Base-by-base conservation (phyloP, 2,113 vertebrate species). In the Centropus unirufus region DNA sequence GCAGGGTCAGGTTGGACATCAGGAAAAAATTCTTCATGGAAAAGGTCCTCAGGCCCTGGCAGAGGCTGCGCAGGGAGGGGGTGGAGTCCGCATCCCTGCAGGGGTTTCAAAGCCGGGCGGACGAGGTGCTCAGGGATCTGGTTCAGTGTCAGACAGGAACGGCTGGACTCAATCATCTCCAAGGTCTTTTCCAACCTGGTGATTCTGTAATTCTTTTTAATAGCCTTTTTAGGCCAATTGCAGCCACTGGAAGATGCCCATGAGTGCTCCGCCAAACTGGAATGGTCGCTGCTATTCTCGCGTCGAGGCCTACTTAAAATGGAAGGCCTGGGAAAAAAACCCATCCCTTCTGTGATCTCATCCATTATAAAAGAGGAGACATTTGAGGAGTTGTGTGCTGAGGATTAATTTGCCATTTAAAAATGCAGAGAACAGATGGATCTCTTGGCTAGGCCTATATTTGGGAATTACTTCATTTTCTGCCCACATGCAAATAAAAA, bases 371-470 rank as follows among this genome's bases (percentile, higher is more conserved):
- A 93, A 91, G 81, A 95, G 75, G 67, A 96, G 90, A 55, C 75
- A 93, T 94, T 75, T 92, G 91, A 95, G 76, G 92, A 94, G 82
- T 64, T 93, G 92, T 80, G 57, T 90, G 73, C 69, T 88, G 69
- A 90, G 90, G 90, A 96, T 96, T 96, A 90, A 93, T 94, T 95
- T 96, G 94, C 90, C 93, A 88, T 95, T 96, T 96, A 92, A 94
- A 95, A 96, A 93, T 89, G 88, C 83, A 96, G 70, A 39, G 94
- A 96, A 95, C 94, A 95, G 95, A 96, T 96, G 95, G 96, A 94
- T 89, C 90, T 93, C 88, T 93, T 96, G 92, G 95, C 92, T 94
- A 75, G 51, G 73, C n/a, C 88, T 95, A 94, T 95, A 95, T 92
- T 91, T 94, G 85, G 95, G 83, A 81, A 94, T 96, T 86, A 94